These are phyloP conservation scores for Burhinus oedicnemus DNA, from an alignment of 2,113 vertebrate species.

Conservation along the genomic window DNA sequence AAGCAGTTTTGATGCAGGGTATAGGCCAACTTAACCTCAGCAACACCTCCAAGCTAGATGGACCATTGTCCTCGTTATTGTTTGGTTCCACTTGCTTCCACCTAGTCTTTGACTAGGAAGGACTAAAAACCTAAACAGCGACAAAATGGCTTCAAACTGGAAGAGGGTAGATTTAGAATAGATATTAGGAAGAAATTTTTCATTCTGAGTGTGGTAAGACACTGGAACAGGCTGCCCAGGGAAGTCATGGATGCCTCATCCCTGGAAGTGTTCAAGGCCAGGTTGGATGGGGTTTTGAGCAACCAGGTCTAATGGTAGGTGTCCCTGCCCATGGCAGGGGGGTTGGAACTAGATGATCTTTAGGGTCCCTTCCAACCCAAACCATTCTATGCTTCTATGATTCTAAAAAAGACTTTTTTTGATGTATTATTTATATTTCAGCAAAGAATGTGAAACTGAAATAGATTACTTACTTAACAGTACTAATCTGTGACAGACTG, in stretches of 20 bases:
- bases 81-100: neutral
- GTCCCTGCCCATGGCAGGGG: too few relatives aligned
- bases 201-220: too few relatives aligned
- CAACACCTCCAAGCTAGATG: neutral
- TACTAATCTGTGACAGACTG: constrained; percentile 26
- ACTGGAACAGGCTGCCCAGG: too few relatives aligned
- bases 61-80: neutral
- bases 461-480: constrained; percentile 28
- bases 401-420: neutral
- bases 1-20: neutral
- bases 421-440: constrained; percentile 59
- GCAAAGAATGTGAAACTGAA: constrained; percentile 14
- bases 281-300: too few relatives aligned
- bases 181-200: too few relatives aligned
- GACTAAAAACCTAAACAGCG: constrained; percentile 49
- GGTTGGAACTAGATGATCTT: too few relatives aligned
- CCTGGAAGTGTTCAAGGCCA: too few relatives aligned
- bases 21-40: neutral
- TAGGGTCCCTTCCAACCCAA: too few relatives aligned
- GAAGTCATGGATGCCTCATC: too few relatives aligned
- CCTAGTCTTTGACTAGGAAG: constrained; percentile 17
- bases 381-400: too few relatives aligned
- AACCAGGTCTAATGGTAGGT: too few relatives aligned
- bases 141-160: neutral
- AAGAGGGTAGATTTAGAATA: too few relatives aligned